Percentiles rank a stretch among this genome's conserved stretches.
These are phyloP conservation scores for Drosophila lini DNA, from an alignment of 1,140 invertebrate genomes.

Conservation along the genomic window DNA sequence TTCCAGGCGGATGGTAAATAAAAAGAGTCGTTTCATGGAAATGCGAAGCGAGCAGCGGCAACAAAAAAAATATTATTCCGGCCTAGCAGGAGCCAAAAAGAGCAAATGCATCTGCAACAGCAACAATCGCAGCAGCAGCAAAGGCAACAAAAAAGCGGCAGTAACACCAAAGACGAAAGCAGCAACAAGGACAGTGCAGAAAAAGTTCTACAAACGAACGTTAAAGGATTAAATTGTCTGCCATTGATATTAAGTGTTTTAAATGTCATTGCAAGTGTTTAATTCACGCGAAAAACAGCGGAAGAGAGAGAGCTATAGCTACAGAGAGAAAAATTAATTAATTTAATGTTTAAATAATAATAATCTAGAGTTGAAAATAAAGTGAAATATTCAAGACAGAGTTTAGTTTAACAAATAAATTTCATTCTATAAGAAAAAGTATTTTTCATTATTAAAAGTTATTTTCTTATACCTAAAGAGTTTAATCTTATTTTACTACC, in stretches of 20 bases:
- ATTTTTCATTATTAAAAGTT: no score
- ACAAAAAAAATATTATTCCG: slow-evolving; percentile 63
- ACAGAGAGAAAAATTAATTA: slow-evolving; percentile 1
- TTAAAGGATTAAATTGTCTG: slow-evolving; percentile 82
- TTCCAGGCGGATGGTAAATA: slow-evolving; percentile 41
- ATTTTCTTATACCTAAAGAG: no score
- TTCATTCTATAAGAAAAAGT: no score
- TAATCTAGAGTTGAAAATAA: background rate
- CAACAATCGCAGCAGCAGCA: slow-evolving; percentile 27
- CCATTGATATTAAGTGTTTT: slow-evolving; percentile 80
- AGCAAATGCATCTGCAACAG: slow-evolving; percentile 38
- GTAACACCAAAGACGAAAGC: slow-evolving; percentile 28
- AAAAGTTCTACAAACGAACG: slow-evolving; percentile 78
- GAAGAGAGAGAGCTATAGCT: background rate
- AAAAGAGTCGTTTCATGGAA: slow-evolving; percentile 34
- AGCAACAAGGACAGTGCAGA: slow-evolving; percentile 47
- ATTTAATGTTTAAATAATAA: background rate
- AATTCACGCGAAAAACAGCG: slow-evolving; percentile 58
- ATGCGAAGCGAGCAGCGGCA: slow-evolving; percentile 32
- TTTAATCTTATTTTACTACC: no score
- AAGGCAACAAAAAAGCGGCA: slow-evolving; percentile 18
- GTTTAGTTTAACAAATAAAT: no score
- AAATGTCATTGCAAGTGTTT: slow-evolving; percentile 81
- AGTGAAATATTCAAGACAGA: no score
- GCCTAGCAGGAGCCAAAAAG: slow-evolving; percentile 43